Base-by-base conservation (phyloP, 1,140 invertebrate genomes). In the Drosophila quadrilineata region DNA sequence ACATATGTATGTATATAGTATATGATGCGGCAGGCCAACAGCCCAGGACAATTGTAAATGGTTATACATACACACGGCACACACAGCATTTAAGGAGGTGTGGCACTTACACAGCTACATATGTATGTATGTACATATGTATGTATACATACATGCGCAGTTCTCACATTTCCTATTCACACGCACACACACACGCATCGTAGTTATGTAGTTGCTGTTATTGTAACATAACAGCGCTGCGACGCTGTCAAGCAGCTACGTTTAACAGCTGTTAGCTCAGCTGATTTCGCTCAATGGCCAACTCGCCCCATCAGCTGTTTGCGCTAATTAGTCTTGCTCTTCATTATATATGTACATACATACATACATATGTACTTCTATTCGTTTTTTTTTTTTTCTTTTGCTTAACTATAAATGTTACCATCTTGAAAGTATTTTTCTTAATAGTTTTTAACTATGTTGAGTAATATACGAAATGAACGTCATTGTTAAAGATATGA, bases 261-360 rank as follows among this genome's bases (percentile, higher is more conserved):
- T 22, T 65, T 75, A 75, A 60, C 71, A 71, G 56, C 72, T 75
- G 74, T 49, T 75, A 75, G 56, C 19, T 56, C 74, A 77, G 75
- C 75, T 77, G 75, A 36, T 26, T 26, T 19, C 10, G 26, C n/a
- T 28, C 35, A 12, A 33, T 24, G 43, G 26, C 26, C 4, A 12
- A 14, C 12, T 24, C 2, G 12, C 17, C 29, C 26, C 56, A 46
- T 60, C 64, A 67, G 64, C 64, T 67, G 64, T 31, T 19, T 6
- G 28, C 29, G 36, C 45, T 65, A 59, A 65, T 59, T 59, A 41
- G 26, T 31, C 26, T 21, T 9, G n/a, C n/a, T n/a, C n/a, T n/a
- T n/a, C n/a, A n/a, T n/a, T n/a, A n/a, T n/a, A n/a, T n/a, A n/a
- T n/a, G n/a, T n/a, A n/a, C n/a, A n/a, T n/a, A n/a, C n/a, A n/a